phyloP scores from a whole-genome alignment of 2,888 invertebrate genomes.

The Thereva nobilitata region DNA sequence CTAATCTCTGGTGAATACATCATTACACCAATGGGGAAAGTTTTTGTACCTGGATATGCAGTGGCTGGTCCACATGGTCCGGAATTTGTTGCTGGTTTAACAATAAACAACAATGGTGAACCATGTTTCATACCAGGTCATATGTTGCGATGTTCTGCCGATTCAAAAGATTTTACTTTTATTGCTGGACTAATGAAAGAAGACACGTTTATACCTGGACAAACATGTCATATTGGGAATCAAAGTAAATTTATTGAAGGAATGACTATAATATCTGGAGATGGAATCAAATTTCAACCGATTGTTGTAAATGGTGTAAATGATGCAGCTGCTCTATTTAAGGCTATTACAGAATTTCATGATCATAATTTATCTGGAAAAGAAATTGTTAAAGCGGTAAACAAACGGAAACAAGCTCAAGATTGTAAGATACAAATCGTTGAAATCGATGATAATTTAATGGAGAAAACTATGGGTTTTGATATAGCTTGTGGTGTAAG shows the following conservation, averaged over 20 bases:
- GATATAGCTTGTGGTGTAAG: too few relatives aligned
- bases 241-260: conserved; percentile 74
- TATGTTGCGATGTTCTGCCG: conserved; percentile 66
- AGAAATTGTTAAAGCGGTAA: too few relatives aligned
- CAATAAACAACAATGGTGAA: conserved; percentile 59
- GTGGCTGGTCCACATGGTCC: conserved; percentile 64
- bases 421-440: too few relatives aligned
- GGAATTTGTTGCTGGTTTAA: conserved; percentile 68
- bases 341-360: too few relatives aligned
- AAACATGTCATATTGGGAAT: conserved; percentile 69
- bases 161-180: conserved; percentile 66
- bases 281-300: conserved; percentile 73
- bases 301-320: too few relatives aligned
- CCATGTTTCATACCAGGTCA: conserved; percentile 65
- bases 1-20: conserved; percentile 66
- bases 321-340: too few relatives aligned
- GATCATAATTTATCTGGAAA: too few relatives aligned
- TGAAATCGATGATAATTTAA: too few relatives aligned
- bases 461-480: too few relatives aligned
- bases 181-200: conserved; percentile 72
- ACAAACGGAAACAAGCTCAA: too few relatives aligned
- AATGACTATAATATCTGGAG: conserved; percentile 70
- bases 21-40: conserved; percentile 59
- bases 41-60: conserved; percentile 67
- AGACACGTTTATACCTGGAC: conserved; percentile 70